phyloP scores from a whole-genome alignment of 1,140 invertebrate genomes.

The Dreissena polymorpha region DNA sequence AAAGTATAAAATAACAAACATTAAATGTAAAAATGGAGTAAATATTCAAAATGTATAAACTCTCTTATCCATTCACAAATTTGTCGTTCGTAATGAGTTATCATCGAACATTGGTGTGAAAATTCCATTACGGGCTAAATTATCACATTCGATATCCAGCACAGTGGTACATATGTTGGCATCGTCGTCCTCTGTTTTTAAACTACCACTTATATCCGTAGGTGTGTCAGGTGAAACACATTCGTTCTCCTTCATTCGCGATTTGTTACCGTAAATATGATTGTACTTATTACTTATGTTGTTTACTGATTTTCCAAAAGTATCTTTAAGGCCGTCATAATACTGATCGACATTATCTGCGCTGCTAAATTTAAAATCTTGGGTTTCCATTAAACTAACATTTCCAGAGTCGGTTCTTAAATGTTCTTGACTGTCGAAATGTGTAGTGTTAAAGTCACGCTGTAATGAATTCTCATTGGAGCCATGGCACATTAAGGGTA shows the following conservation, averaged over 20 bases:
- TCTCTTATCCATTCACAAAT: not conserved
- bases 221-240: constrained; percentile 37
- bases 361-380: not conserved
- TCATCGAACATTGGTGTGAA: constrained; percentile 5
- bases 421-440: not conserved
- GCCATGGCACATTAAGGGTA: not conserved
- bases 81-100: not conserved
- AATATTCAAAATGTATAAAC: too few relatives aligned
- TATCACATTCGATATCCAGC: not conserved
- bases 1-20: too few relatives aligned
- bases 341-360: not conserved
- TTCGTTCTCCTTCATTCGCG: not conserved
- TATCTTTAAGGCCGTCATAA: not conserved
- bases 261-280: not conserved
- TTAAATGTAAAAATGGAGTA: too few relatives aligned
- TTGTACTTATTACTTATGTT: not conserved
- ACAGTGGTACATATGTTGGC: not conserved
- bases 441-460: not conserved
- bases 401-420: constrained; percentile 34
- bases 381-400: constrained; percentile 21
- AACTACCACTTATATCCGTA: constrained; percentile 50
- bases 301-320: not conserved
- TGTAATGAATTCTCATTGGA: not conserved
- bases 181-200: constrained; percentile 27
- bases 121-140: not conserved